phyloP scores from a whole-genome alignment of 2,888 invertebrate species.

The Trissolcus japonicus region DNA sequence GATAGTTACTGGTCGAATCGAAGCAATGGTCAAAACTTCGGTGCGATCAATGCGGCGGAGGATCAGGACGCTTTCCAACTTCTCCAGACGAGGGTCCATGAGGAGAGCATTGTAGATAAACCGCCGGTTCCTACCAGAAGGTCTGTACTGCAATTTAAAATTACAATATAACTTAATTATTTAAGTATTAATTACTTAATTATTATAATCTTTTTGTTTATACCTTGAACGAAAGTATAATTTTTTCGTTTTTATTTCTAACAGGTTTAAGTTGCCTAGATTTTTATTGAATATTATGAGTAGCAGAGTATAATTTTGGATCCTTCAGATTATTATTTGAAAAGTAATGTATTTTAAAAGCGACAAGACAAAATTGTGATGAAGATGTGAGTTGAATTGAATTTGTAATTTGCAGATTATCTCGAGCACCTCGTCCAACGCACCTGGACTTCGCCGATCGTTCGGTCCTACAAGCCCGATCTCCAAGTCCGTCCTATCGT shows the following conservation, averaged over 20 bases:
- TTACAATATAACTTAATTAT: too few species aligned
- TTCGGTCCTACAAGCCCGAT: constrained; percentile 68
- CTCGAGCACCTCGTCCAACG: constrained; percentile 61
- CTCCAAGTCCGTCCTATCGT: constrained; percentile 74
- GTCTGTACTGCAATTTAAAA: constrained; percentile 62
- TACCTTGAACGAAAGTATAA: background rate
- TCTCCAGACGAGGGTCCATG: constrained; percentile 67
- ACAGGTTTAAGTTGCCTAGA: background rate
- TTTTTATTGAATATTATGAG: background rate
- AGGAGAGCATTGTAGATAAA: constrained; percentile 68
- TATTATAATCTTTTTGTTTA: background rate
- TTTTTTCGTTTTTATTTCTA: background rate
- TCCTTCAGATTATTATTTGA: background rate
- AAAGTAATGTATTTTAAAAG: background rate
- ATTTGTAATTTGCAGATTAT: constrained; percentile 54
- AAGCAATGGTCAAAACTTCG: constrained; percentile 67
- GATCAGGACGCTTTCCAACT: constrained; percentile 72
- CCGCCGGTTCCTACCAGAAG: constrained; percentile 68
- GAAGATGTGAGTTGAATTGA: background rate
- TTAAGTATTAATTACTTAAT: background rate
- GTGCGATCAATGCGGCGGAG: constrained; percentile 63
- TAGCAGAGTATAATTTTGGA: background rate
- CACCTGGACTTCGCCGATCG: constrained; percentile 61
- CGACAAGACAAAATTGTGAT: background rate
- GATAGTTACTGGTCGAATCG: constrained; percentile 69